These are phyloP conservation scores for Elgaria multicarinata DNA, from an alignment of 2,113 vertebrate genomes.

Conservation along the genomic window DNA sequence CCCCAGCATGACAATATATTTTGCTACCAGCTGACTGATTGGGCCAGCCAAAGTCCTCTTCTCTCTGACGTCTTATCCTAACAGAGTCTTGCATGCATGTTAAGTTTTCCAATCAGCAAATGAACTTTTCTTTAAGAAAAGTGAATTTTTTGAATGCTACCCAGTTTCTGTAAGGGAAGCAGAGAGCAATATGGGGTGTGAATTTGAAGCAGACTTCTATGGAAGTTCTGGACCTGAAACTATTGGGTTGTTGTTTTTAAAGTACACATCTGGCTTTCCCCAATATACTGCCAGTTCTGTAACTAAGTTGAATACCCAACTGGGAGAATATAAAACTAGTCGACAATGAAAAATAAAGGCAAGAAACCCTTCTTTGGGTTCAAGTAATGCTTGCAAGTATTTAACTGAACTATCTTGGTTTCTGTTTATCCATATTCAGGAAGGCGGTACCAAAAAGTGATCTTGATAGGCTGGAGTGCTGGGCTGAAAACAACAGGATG, in stretches of 20 bases:
- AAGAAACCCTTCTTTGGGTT: constrained; percentile 49
- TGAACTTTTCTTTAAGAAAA: not conserved
- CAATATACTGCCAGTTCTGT: constrained; percentile 67
- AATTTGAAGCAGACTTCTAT: constrained; percentile 63
- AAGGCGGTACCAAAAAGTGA: not conserved
- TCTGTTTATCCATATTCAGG: not conserved
- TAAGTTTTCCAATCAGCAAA: constrained; percentile 44
- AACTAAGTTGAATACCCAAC: constrained; percentile 72
- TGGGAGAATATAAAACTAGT: constrained; percentile 68
- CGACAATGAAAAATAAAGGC: constrained; percentile 60
- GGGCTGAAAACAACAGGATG: no score
- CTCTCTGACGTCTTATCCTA: constrained; percentile 23
- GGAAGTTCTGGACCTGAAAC: constrained; percentile 56
- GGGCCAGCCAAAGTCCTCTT: constrained; percentile 69
- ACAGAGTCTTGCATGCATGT: constrained; percentile 29
- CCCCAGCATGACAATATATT: constrained; percentile 26
- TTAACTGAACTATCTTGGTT: constrained; percentile 16
- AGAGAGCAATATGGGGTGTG: constrained; percentile 48
- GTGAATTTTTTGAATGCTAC: constrained; percentile 47
- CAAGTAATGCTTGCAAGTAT: constrained; percentile 35
- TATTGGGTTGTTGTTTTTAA: constrained; percentile 57
- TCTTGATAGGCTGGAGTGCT: no score
- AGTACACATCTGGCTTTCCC: constrained; percentile 74
- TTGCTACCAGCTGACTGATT: constrained; percentile 68
- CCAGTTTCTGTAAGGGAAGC: constrained; percentile 49